Percentiles rank a stretch among this genome's conserved stretches.
Evolutionary conservation across 2,113 vertebrate genomes (phyloP).

Genomic region (Nerophis lumbriciformis): DNA sequence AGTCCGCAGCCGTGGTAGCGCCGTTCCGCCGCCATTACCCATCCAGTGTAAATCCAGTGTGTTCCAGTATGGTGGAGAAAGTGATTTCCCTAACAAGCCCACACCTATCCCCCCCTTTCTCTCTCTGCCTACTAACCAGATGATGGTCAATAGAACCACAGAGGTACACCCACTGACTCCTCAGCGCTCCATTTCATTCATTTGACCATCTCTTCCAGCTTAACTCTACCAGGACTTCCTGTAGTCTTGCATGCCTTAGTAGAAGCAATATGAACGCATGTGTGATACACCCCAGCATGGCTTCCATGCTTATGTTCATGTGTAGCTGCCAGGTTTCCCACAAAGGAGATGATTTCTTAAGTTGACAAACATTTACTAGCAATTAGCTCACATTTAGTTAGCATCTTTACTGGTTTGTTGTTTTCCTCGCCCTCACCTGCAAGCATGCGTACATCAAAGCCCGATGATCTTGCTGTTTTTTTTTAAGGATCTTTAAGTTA

Average conservation of each 20-base stretch:
- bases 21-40: no score
- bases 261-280: constrained; percentile 40
- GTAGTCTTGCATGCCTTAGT: constrained; percentile 36
- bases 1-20: no score
- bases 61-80: constrained; percentile 19
- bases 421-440: constrained; percentile 22
- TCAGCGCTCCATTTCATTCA: constrained; percentile 19
- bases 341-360: background rate
- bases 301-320: constrained; percentile 17
- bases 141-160: constrained; percentile 99
- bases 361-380: no score
- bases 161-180: constrained; percentile 79
- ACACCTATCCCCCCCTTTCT: constrained; percentile 57
- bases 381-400: constrained; percentile 4
- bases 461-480: constrained; percentile 39
- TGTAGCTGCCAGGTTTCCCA: background rate
- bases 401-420: background rate
- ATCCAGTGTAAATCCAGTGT: constrained; percentile 16
- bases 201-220: constrained; percentile 41
- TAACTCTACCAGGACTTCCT: constrained; percentile 18
- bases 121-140: constrained; percentile 80
- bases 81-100: constrained; percentile 47
- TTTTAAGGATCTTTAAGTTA: constrained; percentile 59
- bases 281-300: constrained; percentile 48
- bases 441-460: constrained; percentile 37